These are phyloP conservation scores for Circaetus gallicus DNA, from an alignment of 2,113 vertebrate species.

Conservation along the genomic window DNA sequence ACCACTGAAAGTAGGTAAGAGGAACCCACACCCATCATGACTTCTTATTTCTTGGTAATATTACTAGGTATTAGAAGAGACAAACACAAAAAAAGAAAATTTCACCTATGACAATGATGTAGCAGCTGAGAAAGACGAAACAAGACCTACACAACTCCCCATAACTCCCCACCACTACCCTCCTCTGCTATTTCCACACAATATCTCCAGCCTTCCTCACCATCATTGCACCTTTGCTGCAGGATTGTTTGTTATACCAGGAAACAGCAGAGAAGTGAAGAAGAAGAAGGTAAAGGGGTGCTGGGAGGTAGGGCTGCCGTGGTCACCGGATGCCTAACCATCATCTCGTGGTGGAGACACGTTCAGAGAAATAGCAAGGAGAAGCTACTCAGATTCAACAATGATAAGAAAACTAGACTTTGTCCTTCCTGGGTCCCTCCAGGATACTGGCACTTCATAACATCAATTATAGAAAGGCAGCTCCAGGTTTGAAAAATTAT, in stretches of 20 bases:
- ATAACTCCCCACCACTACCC: not conserved
- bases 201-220: not conserved
- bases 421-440: not conserved
- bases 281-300: not conserved
- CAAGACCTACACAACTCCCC: not conserved
- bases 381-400: not conserved
- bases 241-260: not conserved
- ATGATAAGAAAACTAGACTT: not conserved
- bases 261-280: not conserved
- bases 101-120: not conserved
- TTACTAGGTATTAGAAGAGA: not conserved
- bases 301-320: not conserved
- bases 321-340: not conserved
- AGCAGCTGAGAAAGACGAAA: not conserved
- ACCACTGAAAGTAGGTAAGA: not conserved
- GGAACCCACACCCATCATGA: not conserved
- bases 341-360: rapidly evolving
- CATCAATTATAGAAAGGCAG: not conserved
- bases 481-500: not conserved
- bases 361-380: not conserved
- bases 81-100: not conserved
- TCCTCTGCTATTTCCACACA: not conserved
- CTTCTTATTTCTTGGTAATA: not conserved
- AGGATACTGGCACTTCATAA: not conserved
- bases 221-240: not conserved